Percentiles rank a stretch among this genome's conserved stretches.
These are phyloP conservation scores for Nematolebias whitei DNA, from an alignment of 2,113 vertebrate genomes.

Conservation along the genomic window DNA sequence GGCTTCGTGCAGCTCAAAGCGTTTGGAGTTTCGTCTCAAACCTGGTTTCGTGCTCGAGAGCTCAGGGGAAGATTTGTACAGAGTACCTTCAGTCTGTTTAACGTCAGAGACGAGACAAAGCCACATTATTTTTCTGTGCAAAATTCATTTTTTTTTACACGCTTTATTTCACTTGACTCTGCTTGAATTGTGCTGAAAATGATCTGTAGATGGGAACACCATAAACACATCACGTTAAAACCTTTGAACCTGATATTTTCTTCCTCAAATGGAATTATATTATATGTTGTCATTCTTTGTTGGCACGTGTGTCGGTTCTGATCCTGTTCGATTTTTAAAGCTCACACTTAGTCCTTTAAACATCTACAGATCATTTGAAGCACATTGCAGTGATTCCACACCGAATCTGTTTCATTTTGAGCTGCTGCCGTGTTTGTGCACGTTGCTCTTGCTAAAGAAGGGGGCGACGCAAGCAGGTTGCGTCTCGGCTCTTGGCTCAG, in stretches of 20 bases:
- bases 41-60: conserved; percentile 55
- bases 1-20: conserved; percentile 44
- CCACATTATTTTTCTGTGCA: conserved; percentile 3
- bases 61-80: conserved; percentile 59
- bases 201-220: conserved; percentile 49
- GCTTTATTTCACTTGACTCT: conserved; percentile 5
- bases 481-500: conserved; percentile 23
- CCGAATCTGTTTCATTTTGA: conserved; percentile 32
- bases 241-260: conserved; percentile 12
- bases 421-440: conserved; percentile 44
- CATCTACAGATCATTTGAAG: conserved; percentile 59
- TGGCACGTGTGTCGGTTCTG: conserved; percentile 51
- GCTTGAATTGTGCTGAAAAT: conserved; percentile 55
- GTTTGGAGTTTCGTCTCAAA: conserved; percentile 52
- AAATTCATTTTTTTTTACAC: background rate
- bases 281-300: conserved; percentile 27
- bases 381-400: conserved; percentile 44
- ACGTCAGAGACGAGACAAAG: conserved; percentile 51
- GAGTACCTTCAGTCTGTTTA: conserved; percentile 48
- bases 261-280: background rate
- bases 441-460: conserved; percentile 24
- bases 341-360: conserved; percentile 33
- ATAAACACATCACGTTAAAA: conserved; percentile 10
- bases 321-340: conserved; percentile 28
- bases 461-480: conserved; percentile 27